Conservation (phyloP, 2,113 vertebrate genomes). For the Potamarius usumacintae region DNA sequence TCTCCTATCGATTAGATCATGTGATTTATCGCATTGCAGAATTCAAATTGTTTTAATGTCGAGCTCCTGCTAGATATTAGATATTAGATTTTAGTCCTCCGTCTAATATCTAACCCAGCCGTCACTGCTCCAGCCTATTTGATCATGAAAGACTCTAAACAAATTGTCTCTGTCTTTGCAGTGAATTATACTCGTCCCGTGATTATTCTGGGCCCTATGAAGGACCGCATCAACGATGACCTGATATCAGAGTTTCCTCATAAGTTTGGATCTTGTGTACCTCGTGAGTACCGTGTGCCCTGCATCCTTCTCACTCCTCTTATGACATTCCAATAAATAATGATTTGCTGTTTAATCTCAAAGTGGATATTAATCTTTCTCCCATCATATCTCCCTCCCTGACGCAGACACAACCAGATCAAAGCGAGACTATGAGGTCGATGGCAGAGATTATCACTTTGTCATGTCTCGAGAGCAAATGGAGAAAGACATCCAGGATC, state of each 20-base stretch:
- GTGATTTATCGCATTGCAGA: background rate
- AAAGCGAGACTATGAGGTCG: constrained; percentile 94
- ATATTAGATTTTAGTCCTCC: background rate
- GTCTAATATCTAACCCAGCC: no score
- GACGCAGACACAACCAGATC: constrained; percentile 93
- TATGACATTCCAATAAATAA: background rate
- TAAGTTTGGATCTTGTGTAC: constrained; percentile 97
- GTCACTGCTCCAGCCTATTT: background rate
- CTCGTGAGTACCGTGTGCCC: constrained; percentile 81
- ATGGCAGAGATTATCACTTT: constrained; percentile 97
- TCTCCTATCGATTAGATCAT: background rate
- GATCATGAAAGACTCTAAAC: background rate
- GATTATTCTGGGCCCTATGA: constrained; percentile 96
- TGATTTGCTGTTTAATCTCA: background rate
- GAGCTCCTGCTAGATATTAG: background rate
- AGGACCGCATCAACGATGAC: constrained; percentile 96
- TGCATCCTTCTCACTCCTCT: background rate
- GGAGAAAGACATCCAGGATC: constrained; percentile 97
- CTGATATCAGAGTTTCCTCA: constrained; percentile 97
- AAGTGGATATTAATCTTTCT: no score
- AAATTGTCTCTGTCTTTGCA: constrained; percentile 55
- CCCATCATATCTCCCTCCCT: background rate
- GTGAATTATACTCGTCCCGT: constrained; percentile 93
- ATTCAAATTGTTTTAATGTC: background rate
- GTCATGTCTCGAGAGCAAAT: constrained; percentile 94